Base-by-base conservation (phyloP, 2,797 vertebrate species). In the Myotis findleyi region DNA sequence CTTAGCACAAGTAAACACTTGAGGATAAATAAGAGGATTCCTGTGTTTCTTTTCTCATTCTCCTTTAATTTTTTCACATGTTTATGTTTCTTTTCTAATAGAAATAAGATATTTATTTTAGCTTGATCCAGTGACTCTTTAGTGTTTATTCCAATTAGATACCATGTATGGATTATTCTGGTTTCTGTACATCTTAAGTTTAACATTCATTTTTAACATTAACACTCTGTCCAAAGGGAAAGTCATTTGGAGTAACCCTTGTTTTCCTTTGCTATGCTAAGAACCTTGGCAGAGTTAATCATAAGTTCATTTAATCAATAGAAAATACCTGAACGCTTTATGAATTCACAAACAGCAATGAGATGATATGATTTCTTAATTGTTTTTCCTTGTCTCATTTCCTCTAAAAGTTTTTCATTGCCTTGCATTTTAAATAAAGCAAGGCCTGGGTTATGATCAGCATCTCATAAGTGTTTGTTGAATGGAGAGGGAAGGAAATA, bases 381-480 rank as follows among this genome's bases (percentile, higher is more conserved):
- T 76, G 8, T 27, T 92, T 94, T 96, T 95, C 51, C 76, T 95
- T 90, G n/a, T 96, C 66, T 95, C 49, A 41, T 89, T 97, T 92
- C 51, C 87, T 94, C 41, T 94, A 85, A 86, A 89, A 85, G 77
- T 30, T 87, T 96, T 82, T 89, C 25, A 51, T 72, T 91, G 80
- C 69, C 20, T 92, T 90, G 7, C 79, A 49, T 77, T 87, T 93
- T 92, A 76, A 94, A 83, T 96, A 91, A 83, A 94, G 75, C 30
- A 55, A 95, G 77, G 41, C 11, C 9, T 84, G 71, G 47, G 18
- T 84, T 21, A 33, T 17, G 6, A 18, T 82, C 95, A 33, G 11
- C 75, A 89, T 94, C 44, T 84, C 64, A 17, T 75, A 59, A 82
- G 14, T 69, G 62, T 36, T 88, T 68, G 49, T 88, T 92, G 73